Evolutionary conservation across 2,113 vertebrate species (phyloP), one percentile per base, ranked within the genome.

Genomic region (Psettodes erumei): DNA sequence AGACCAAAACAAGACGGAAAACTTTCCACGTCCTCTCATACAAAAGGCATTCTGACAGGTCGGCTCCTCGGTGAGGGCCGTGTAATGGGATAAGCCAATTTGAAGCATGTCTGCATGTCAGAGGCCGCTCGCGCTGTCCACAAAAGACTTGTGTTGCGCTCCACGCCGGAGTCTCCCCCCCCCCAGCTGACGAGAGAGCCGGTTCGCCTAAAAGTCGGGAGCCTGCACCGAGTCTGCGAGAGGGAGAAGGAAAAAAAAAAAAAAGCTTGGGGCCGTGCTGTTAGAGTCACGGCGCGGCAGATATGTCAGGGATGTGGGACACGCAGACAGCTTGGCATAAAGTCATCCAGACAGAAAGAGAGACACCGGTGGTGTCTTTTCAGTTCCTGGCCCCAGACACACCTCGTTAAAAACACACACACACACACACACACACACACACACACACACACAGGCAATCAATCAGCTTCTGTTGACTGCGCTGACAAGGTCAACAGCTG

Each of bases 401-500:
- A 11, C 55, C 28, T 10, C 28, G 15, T 51, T 10, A 43, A 66
- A 61, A 58, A 25, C n/a, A 53, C 48, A 66, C 54, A 72, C 53
- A 59, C 69, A 65, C 53, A 56, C 10, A 23, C 77, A 60, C 35
- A 63, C 28, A 35, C 32, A 70, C 51, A 59, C 61, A 71, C 51
- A 13, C 25, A 9, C 33, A 56, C 42, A 53, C 71, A 66, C 60
- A 45, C 4, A 16, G 25, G 32, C 59, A 43, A 75, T 86, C 47
- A 71, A 51, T 84, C 84, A 75, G 65, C 76, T 48, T 76, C 40
- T 77, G 71, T 59, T 78, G 73, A 65, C 55, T 63, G 35, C 51
- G 56, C 55, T 28, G 67, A 78, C 80, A 83, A 75, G 82, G 80
- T 79, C 74, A 81, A 23, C 81, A 80, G 70, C 80, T 81, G 79